Evolutionary conservation across 2,113 vertebrate species (phyloP), one percentile per base, ranked within the genome.

Genomic region (Rhinolophus sinicus): DNA sequence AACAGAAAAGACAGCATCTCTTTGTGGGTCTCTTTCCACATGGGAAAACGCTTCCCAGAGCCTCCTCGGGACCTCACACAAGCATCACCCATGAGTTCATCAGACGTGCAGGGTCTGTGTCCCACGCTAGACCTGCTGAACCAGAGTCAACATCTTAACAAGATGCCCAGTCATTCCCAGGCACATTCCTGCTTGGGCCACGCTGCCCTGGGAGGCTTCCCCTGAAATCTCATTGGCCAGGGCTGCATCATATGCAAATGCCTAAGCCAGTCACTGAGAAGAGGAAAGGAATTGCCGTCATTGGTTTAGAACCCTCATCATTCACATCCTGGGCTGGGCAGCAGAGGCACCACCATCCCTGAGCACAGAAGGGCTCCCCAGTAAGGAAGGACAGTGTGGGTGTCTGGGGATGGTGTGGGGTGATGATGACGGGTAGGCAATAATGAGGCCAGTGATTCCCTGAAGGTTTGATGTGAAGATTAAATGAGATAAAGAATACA

Each of bases 41-140:
- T n/a, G 4, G 69, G 14, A 19, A 92, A 44, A 35, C 11, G 38
- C 35, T 70, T 40, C 72, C 78, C 84, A 38, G 92, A 52, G 75
- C 44, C 67, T 69, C 58, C 56, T 44, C 9, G 15, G 78, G 35
- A 38, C 44, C 76, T 72, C 26, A n/a, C 73, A 26, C 8, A 35
- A 7, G 56, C 12, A 1, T 2, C 69, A 0, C 6, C 58, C 4
- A 0, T 5, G 38, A 60, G 50, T 38, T 80, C 4, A 0, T 22
- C 2, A 38, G 80, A 62, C 12, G 2, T 4, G 13, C 77, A 52
- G 83, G 16, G 35, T 9, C 21, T 5, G 19, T 16, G 69, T 38
- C 47, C 70, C 30, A 13, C 35, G 30, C 62, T 6, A 18, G 73
- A 64, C 30, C 54, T 28, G n/a, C 77, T 47, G 65, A 82, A 18